phyloP scores from a whole-genome alignment of 2,797 vertebrate genomes.

The Galago senegalensis region DNA sequence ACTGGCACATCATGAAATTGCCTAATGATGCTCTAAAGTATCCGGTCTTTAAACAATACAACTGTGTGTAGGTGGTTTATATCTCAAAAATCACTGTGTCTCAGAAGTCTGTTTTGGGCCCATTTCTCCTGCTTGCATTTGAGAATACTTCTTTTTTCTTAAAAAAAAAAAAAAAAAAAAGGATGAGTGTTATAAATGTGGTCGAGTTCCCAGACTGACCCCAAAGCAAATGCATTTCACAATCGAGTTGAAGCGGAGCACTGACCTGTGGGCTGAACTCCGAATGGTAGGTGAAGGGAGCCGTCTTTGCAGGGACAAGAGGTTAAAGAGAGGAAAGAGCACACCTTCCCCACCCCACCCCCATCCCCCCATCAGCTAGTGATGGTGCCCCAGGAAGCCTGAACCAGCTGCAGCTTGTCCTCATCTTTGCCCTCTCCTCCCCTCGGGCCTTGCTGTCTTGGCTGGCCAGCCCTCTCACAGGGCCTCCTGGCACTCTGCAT shows the following conservation, averaged over 20 bases:
- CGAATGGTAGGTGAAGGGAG: not conserved
- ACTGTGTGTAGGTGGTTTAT: not conserved
- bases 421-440: not conserved
- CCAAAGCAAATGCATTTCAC: not conserved
- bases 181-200: not conserved
- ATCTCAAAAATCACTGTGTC: constrained; percentile 49
- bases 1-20: not conserved
- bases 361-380: not conserved
- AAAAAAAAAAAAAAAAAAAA: not conserved
- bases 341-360: not conserved
- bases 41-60: not conserved
- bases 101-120: not conserved
- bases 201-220: not conserved
- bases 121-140: not conserved
- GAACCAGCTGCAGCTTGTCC: not conserved
- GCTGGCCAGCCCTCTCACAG: not conserved
- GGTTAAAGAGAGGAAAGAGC: not conserved
- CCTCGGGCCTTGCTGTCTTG: not conserved
- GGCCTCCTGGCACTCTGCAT: not conserved
- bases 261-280: not conserved
- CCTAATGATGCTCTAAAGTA: not conserved
- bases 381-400: not conserved
- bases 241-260: not conserved
- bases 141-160: constrained; percentile 15
- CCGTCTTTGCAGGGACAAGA: not conserved